phyloP scores from a whole-genome alignment of 2,797 vertebrate species.

The Poeciliopsis turneri region DNA sequence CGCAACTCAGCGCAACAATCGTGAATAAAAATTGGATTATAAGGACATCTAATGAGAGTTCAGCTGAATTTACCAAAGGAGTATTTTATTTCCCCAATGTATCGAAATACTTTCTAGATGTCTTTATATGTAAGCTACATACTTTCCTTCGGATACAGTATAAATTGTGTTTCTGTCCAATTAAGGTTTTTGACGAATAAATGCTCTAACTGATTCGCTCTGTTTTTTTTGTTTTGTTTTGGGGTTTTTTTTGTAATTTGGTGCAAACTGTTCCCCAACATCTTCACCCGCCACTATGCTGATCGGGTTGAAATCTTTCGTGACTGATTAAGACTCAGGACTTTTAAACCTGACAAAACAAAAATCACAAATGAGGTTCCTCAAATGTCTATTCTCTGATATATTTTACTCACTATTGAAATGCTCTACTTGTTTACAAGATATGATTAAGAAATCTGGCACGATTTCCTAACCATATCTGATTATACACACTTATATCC shows the following conservation, averaged over 20 bases:
- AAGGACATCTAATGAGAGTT: conserved; percentile 51
- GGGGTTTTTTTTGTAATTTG: not conserved
- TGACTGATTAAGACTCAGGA: not conserved
- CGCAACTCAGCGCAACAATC: conserved; percentile 56
- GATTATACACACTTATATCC: not conserved
- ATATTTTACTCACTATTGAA: not conserved
- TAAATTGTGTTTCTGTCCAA: not conserved
- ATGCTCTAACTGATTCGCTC: not conserved
- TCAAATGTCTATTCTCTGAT: not conserved
- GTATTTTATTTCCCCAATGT: not conserved
- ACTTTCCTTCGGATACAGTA: not conserved
- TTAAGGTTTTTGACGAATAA: not conserved
- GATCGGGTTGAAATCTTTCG: not conserved
- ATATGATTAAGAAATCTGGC: too few species aligned
- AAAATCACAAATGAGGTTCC: not conserved
- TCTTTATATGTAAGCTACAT: not conserved
- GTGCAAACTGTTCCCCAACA: not conserved
- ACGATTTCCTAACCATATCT: not conserved
- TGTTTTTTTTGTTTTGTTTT: not conserved
- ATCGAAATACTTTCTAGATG: not conserved
- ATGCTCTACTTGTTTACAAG: not conserved
- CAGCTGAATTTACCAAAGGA: conserved; percentile 7
- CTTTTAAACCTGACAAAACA: not conserved
- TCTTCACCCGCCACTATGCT: not conserved
- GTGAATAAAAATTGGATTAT: conserved; percentile 39